Percentiles rank a stretch among this genome's conserved stretches.
phyloP scores from a whole-genome alignment of 1,140 invertebrate genomes.

The Polypedilum vanderplanki region DNA sequence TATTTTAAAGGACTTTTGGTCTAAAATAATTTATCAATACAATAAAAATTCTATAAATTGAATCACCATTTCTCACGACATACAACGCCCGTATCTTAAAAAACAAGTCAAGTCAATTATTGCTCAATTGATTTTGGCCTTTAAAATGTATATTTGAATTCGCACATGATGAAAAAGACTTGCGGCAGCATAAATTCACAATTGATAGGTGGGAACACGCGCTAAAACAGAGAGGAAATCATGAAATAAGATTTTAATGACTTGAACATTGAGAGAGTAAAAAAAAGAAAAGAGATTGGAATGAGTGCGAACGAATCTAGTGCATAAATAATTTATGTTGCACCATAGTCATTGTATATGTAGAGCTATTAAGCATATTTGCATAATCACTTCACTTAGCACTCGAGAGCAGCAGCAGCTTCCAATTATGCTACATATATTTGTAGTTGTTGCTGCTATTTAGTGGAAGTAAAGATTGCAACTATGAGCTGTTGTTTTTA shows the following conservation, averaged over 20 bases:
- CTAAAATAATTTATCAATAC: too few relatives aligned
- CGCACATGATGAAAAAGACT: not conserved
- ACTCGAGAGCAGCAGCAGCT: not conserved
- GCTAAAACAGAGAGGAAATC: not conserved
- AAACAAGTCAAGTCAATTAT: not conserved
- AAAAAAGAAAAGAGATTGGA: not conserved
- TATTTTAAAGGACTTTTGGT: too few relatives aligned
- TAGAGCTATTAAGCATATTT: conserved; percentile 14
- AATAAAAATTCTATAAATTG: too few relatives aligned
- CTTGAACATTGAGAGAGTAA: not conserved
- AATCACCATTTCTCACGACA: too few relatives aligned
- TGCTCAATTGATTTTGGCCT: conserved; percentile 12
- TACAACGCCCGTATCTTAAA: too few relatives aligned
- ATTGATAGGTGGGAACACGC: not conserved
- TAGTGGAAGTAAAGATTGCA: too few relatives aligned
- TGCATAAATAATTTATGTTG: conserved; percentile 8
- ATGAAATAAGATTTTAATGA: not conserved
- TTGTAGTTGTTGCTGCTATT: not conserved
- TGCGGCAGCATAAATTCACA: not conserved
- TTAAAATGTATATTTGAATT: not conserved
- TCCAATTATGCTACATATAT: not conserved
- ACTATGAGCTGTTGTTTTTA: too few relatives aligned
- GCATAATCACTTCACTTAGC: not conserved
- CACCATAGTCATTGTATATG: not conserved
- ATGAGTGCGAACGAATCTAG: not conserved